Conservation (phyloP, 2,113 vertebrate species). For the Xiphophorus maculatus region DNA sequence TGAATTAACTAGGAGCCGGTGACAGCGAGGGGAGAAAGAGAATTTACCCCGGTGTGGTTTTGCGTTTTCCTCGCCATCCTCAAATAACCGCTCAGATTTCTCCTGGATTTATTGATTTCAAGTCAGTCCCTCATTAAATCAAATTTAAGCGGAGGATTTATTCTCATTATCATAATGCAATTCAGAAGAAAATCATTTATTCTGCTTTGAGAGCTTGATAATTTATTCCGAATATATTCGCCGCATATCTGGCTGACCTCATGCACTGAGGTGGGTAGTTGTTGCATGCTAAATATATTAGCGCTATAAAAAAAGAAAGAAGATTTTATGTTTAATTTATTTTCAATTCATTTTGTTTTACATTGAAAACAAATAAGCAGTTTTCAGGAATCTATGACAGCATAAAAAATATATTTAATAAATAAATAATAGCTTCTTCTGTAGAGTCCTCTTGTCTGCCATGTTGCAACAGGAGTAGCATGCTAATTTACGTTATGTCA, state of each 20-base stretch:
- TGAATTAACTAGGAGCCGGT: slow-evolving; percentile 63
- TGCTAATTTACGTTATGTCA: too few relatives aligned
- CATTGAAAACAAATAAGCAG: too few relatives aligned
- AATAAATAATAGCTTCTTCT: too few relatives aligned
- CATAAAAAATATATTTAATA: too few relatives aligned
- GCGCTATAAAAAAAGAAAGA: not conserved
- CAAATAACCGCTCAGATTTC: slow-evolving; percentile 35
- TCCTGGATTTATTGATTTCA: slow-evolving; percentile 55
- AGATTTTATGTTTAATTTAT: too few relatives aligned
- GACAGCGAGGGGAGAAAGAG: slow-evolving; percentile 25
- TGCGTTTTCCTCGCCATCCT: slow-evolving; percentile 39
- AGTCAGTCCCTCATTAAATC: slow-evolving; percentile 50
- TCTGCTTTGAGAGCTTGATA: slow-evolving; percentile 36
- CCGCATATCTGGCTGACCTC: not conserved
- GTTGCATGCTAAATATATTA: slow-evolving; percentile 2
- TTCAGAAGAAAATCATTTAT: slow-evolving; percentile 36
- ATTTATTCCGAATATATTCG: slow-evolving; percentile 51
- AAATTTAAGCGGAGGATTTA: slow-evolving; percentile 33
- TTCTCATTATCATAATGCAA: slow-evolving; percentile 50
- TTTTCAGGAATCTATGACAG: too few relatives aligned
- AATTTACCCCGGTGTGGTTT: slow-evolving; percentile 17
- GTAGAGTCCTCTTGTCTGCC: too few relatives aligned
- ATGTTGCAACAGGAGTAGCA: too few relatives aligned
- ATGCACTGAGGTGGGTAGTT: not conserved
- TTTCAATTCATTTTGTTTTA: too few relatives aligned